Conservation (phyloP, 2,888 invertebrate genomes). For the Volucella inflata region DNA sequence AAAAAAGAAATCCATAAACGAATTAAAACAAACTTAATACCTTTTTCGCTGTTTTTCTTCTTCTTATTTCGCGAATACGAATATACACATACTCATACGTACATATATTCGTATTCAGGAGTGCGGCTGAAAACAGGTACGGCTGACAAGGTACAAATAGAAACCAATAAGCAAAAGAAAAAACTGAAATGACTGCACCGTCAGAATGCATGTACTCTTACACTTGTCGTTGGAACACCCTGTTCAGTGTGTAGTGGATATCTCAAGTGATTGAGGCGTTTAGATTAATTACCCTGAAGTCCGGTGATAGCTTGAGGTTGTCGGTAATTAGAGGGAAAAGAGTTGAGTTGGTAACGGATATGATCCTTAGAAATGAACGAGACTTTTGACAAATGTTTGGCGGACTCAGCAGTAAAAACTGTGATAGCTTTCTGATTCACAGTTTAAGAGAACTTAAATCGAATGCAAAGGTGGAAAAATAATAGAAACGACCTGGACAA, state of each 20-base stretch:
- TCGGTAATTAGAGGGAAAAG: not conserved
- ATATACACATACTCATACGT: slow-evolving; percentile 11
- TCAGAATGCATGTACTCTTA: not conserved
- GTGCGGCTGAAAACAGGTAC: not conserved
- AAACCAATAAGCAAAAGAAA: slow-evolving; percentile 33
- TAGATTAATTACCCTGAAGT: slow-evolving; percentile 48
- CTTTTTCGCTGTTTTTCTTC: slow-evolving; percentile 37
- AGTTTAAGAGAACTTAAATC: too few species aligned
- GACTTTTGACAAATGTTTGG: too few species aligned
- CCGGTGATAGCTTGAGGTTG: slow-evolving; percentile 2
- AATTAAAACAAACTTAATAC: slow-evolving; percentile 72
- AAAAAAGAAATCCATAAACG: slow-evolving; percentile 57
- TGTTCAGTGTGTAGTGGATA: slow-evolving; percentile 9
- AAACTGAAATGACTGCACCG: slow-evolving; percentile 26
- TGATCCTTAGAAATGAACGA: too few species aligned
- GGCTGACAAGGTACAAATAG: slow-evolving; percentile 3
- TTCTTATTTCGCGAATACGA: slow-evolving; percentile 38
- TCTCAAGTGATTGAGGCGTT: slow-evolving; percentile 52
- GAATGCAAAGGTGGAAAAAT: too few species aligned
- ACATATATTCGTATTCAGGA: not conserved
- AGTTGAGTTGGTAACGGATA: too few species aligned
- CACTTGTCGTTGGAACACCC: slow-evolving; percentile 6
- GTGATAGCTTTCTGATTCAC: too few species aligned
- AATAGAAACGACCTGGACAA: too few species aligned
- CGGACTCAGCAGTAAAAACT: too few species aligned